These are phyloP conservation scores for Oligia latruncula DNA, from an alignment of 2,888 invertebrate species.

Conservation along the genomic window DNA sequence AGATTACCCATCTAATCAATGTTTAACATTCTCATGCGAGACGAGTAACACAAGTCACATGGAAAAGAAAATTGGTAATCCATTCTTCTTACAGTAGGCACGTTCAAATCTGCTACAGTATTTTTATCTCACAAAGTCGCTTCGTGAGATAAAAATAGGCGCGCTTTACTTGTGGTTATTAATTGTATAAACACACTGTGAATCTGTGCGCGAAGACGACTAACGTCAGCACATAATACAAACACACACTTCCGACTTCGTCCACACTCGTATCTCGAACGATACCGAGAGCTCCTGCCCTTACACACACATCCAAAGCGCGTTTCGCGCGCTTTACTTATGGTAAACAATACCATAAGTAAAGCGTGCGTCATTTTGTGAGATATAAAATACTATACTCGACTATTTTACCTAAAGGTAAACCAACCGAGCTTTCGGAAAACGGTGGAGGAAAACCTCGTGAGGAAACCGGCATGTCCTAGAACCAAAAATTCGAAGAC, in stretches of 20 bases:
- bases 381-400: not conserved
- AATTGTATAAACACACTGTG: not conserved
- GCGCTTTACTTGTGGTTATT: not conserved
- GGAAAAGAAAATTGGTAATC: too few species aligned
- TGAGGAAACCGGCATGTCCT: too few species aligned
- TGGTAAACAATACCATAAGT: too few species aligned
- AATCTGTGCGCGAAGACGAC: not conserved
- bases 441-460: too few species aligned
- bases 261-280: too few species aligned
- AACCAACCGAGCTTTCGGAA: not conserved
- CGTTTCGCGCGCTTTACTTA: too few species aligned
- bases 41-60: not conserved
- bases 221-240: not conserved
- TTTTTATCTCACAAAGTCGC: not conserved
- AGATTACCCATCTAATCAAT: not conserved
- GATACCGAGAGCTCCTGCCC: not conserved
- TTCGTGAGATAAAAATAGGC: too few species aligned
- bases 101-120: not conserved
- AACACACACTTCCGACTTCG: not conserved
- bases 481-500: too few species aligned
- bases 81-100: not conserved
- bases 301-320: not conserved
- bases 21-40: not conserved
- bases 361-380: not conserved
- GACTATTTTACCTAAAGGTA: not conserved